Percentiles rank a stretch among this genome's conserved stretches.
Evolutionary conservation across 2,113 vertebrate species (phyloP).

Genomic region (Romanogobio albipinnatus): DNA sequence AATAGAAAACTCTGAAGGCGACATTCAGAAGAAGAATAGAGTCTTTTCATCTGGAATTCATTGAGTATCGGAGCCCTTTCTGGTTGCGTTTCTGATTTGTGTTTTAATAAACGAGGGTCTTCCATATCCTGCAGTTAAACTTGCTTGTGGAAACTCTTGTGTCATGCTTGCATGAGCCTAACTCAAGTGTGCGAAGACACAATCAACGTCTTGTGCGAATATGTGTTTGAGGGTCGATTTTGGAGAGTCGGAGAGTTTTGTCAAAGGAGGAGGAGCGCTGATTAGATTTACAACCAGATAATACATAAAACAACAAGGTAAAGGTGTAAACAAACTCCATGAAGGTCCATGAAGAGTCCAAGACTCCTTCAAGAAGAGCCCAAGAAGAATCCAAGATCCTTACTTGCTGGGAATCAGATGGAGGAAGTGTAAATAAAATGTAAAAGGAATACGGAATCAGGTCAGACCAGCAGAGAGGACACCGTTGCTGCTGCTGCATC

Average conservation of each 20-base stretch:
- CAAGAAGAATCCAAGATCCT: constrained; percentile 12
- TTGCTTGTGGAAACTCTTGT: constrained; percentile 40
- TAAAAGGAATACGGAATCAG: background rate
- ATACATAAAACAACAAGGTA: constrained; percentile 13
- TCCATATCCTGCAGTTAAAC: constrained; percentile 36
- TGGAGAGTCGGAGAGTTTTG: constrained; percentile 10
- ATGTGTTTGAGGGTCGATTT: constrained; percentile 3
- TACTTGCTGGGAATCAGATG: background rate
- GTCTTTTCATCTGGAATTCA: constrained; percentile 42
- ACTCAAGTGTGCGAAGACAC: constrained; percentile 57
- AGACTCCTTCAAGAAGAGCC: constrained; percentile 4
- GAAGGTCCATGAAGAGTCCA: constrained; percentile 23
- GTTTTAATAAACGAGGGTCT: constrained; percentile 36
- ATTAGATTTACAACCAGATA: constrained; percentile 4
- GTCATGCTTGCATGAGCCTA: constrained; percentile 53
- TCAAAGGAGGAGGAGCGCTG: background rate
- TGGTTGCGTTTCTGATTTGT: constrained; percentile 18
- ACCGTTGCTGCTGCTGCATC: background rate
- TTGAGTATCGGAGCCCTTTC: constrained; percentile 55
- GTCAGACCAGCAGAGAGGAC: background rate
- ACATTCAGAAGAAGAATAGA: constrained; percentile 25
- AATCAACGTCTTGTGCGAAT: constrained; percentile 38
- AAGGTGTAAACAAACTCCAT: constrained; percentile 3
- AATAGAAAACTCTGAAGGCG: constrained; percentile 23
- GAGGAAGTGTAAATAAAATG: constrained; percentile 15